Evolutionary conservation across 1,140 invertebrate species (phyloP).

Genomic region (Diorhabda sublineata): DNA sequence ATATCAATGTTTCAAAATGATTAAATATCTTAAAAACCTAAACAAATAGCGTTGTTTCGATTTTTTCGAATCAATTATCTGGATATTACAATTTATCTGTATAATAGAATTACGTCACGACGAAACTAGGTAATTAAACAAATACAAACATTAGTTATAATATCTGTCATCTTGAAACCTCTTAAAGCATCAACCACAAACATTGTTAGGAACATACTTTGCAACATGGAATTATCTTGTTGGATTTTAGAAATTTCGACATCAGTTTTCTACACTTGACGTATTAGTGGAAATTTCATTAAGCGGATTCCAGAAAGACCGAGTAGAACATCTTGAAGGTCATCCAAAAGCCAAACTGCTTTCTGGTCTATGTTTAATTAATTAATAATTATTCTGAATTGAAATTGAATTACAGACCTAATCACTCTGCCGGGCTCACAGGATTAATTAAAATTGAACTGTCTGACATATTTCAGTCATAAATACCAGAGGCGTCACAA

Average conservation of each 20-base stretch:
- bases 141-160: neutral
- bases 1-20: too few species aligned
- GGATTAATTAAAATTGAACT: conserved; percentile 12
- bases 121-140: too few species aligned
- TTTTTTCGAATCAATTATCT: too few species aligned
- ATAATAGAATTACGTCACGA: too few species aligned
- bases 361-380: conserved; percentile 15
- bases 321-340: conserved; percentile 12
- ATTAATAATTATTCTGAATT: conserved; percentile 3
- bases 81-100: too few species aligned
- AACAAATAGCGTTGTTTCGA: too few species aligned
- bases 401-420: conserved; percentile 13
- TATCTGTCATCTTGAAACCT: neutral
- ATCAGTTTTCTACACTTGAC: neutral
- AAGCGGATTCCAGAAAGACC: conserved; percentile 10
- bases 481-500: neutral
- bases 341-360: conserved; percentile 13
- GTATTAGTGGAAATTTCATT: conserved; percentile 10
- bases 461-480: conserved; percentile 5
- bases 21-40: too few species aligned
- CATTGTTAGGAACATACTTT: neutral
- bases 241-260: neutral
- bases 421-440: conserved; percentile 6
- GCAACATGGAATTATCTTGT: neutral
- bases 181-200: neutral